phyloP scores from a whole-genome alignment of 2,797 vertebrate genomes.

The Girardinus metallicus region DNA sequence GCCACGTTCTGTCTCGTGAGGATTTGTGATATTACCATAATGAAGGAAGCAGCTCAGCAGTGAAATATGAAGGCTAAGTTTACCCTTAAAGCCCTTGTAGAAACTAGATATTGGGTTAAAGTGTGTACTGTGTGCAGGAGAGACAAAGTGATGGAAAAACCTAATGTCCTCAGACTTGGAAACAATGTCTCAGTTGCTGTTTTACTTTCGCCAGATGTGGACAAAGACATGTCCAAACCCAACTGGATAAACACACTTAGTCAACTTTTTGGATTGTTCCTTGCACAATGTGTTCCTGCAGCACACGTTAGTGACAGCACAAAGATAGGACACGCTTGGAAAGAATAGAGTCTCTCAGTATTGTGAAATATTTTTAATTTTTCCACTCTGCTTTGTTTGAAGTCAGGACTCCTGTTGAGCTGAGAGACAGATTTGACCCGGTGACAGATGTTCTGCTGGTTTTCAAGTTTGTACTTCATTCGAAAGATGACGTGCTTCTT shows the following conservation, averaged over 20 bases:
- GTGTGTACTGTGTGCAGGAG: not conserved
- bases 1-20: not conserved
- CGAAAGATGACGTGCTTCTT: constrained; percentile 28
- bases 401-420: not conserved
- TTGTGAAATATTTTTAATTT: not conserved
- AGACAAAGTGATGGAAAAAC: constrained; percentile 36
- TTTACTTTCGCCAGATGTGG: not conserved
- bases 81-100: not conserved
- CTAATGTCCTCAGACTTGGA: constrained; percentile 13
- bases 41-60: constrained; percentile 1
- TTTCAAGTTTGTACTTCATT: constrained; percentile 29
- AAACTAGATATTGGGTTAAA: not conserved
- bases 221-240: not conserved
- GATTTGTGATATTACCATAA: constrained; percentile 16
- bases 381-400: not conserved
- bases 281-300: not conserved
- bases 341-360: not conserved
- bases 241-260: not conserved
- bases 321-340: not conserved
- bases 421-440: not conserved
- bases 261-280: not conserved
- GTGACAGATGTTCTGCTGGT: constrained; percentile 11
- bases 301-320: not conserved
- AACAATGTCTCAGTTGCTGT: not conserved
- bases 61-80: constrained; percentile 6